Base-by-base conservation (phyloP, 2,797 vertebrate species). In the Allobates femoralis region DNA sequence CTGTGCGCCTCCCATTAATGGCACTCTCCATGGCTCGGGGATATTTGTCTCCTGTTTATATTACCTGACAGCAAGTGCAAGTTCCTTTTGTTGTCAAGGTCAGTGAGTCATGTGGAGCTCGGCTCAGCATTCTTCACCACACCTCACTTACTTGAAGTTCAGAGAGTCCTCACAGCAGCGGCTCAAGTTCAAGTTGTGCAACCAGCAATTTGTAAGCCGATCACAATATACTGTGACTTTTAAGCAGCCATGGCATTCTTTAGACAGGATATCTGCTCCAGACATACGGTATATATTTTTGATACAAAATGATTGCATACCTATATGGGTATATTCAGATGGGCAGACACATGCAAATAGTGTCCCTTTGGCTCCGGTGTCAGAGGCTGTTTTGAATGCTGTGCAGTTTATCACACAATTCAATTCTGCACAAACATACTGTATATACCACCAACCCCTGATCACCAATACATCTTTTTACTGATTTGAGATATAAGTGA, bases 91-190 rank as follows among this genome's bases (percentile, higher is more conserved):
- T 76, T 53, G 56, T 76, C 79, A 86, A 86, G 69, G 79, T 86
- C 46, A 76, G 60, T 86, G 85, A 86, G 79, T 82, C 60, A 82
- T 26, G 46, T 34, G 21, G 78, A 86, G 71, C 71, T 28, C 60
- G 30, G 60, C 60, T 53, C 32, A 53, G 78, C 58, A 67, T 73
- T 86, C 84, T 53, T 66, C 50, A 77, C 79, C 85, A 86, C 85
- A 46, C 85, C 85, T 75, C 51, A 32, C 23, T n/a, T 71, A 32
- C 56, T 73, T 73, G 50, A n/a, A 37, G 56, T 37, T 62, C 34
- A 32, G 55, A 23, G 34, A 67, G 62, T 77, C 30, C 12, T 55
- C n/a, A 21, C 15, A 50, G 26, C 80, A 34, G 80, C 30, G 74
- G 66, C 64, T 71, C 66, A 71, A n/a, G 28, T 55, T 71, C 26